These are phyloP conservation scores for Drosophila mulleri DNA, from an alignment of 2,888 invertebrate species.

Conservation along the genomic window DNA sequence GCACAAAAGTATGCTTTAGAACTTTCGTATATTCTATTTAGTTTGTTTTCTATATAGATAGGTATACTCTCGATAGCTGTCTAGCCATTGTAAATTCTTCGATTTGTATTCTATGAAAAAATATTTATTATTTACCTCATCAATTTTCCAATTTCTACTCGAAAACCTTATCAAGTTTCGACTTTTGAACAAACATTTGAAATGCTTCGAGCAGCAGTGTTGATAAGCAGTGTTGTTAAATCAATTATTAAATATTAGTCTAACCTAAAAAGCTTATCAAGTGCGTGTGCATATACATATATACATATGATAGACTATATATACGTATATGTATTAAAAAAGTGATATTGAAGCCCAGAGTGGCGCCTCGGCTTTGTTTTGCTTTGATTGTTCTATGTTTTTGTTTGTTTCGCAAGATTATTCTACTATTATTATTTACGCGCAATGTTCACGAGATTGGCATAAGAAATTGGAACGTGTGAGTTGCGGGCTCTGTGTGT, in stretches of 20 bases:
- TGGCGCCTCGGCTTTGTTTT: slow-evolving; percentile 58
- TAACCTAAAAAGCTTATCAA: slow-evolving; percentile 70
- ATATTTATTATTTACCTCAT: neutral
- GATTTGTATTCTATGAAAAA: neutral
- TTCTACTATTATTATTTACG: slow-evolving; percentile 18
- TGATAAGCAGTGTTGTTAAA: slow-evolving; percentile 35
- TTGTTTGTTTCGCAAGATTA: slow-evolving; percentile 27
- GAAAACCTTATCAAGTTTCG: slow-evolving; percentile 7
- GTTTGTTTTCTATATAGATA: neutral
- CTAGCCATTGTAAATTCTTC: neutral
- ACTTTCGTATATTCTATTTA: neutral
- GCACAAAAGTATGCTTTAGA: slow-evolving; percentile 11
- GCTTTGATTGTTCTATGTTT: slow-evolving; percentile 35
- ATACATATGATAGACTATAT: neutral
- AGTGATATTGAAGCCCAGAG: slow-evolving; percentile 18
- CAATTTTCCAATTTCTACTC: neutral
- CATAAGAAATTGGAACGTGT: slow-evolving; percentile 56
- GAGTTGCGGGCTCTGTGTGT: slow-evolving; percentile 18
- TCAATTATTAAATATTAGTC: slow-evolving; percentile 56
- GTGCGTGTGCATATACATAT: neutral
- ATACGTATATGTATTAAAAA: slow-evolving; percentile 32
- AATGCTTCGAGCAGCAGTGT: neutral
- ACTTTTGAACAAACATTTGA: neutral
- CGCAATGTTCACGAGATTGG: slow-evolving; percentile 52
- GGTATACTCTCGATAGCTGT: neutral